Evolutionary conservation across 2,888 invertebrate genomes (phyloP), one percentile per base, ranked within the genome.

Genomic region (Metallyticus violacea): DNA sequence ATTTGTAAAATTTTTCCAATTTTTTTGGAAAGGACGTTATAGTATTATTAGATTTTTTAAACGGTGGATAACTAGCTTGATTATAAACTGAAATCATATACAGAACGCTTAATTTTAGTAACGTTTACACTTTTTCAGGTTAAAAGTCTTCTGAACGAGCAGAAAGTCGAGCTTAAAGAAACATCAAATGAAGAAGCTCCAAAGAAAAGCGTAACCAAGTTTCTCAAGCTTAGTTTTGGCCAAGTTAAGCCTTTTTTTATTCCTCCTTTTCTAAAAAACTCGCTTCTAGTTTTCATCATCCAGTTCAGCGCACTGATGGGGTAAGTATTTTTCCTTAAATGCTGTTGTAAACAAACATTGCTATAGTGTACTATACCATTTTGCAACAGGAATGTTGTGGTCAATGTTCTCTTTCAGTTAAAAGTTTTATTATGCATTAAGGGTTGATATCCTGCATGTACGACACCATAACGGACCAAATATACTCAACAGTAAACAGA

Each of bases 211-310:
- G 15, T 62, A 15, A 62, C 40, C 40, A 62, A 15, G 40, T 62
- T 62, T 6, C 40, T 62, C 15, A 30, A 93, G 93, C 2, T 89
- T 92, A 26, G 93, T 26, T 92, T 92, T 87, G 90, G 92, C 0
- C 96, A 96, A 91, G 92, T 96, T 88, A 93, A 93, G 77, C 95
- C 95, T 0, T 92, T 96, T 89, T 95, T 96, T 91, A 92, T 90
- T 26, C 93, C 94, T 1, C 96, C 96, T 0, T 93, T 95, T 89
- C 89, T 94, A 3, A 91, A 92, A 0, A 93, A 95, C 91, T 93
- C 96, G 0, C 80, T 94, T 15, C 92, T 95, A 22, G 93, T 95
- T 85, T 95, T 95, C 88, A 90, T 92, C 1, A 93, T 96, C 89
- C 95, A 96, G 89, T 94, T 95, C 90, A 93, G 94, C 40, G 93